Evolutionary conservation across 1,140 invertebrate genomes (phyloP).

Genomic region (Zaprionus taronus): DNA sequence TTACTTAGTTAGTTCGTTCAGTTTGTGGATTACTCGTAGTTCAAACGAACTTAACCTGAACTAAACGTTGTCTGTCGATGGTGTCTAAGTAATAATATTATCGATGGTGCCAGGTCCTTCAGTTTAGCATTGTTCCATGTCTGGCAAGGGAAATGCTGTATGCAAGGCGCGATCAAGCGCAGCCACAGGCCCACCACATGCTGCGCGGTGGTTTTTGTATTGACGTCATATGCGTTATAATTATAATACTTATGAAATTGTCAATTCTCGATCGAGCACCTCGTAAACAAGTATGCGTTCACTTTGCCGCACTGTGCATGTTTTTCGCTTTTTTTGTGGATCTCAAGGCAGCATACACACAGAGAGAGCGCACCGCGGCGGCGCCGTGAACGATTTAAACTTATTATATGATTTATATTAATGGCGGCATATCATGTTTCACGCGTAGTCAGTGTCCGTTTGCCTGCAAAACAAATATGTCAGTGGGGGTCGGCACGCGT

Average conservation of each 20-base stretch:
- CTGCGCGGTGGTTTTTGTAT: conserved; percentile 1
- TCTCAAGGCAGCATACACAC: conserved; percentile 20
- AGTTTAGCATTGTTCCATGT: neutral
- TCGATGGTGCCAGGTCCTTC: neutral
- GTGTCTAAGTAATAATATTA: neutral
- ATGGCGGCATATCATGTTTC: conserved; percentile 84
- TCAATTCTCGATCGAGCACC: conserved; percentile 5
- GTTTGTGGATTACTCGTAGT: no score
- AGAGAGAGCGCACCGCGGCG: conserved; percentile 42
- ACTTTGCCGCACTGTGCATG: conserved; percentile 33
- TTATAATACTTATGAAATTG: conserved; percentile 14
- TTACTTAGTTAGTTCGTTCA: no score
- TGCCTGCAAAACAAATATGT: conserved; percentile 81
- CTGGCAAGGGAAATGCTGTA: neutral
- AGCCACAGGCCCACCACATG: neutral
- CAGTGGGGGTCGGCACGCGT: conserved; percentile 84
- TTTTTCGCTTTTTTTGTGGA: conserved; percentile 29
- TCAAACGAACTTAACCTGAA: no score
- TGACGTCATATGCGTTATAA: conserved; percentile 9
- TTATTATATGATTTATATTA: conserved; percentile 84
- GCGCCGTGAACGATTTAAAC: conserved; percentile 61
- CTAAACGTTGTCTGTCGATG: no score
- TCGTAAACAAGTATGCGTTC: conserved; percentile 41
- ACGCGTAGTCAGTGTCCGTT: conserved; percentile 79
- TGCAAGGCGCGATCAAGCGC: neutral